A percentile compares a stretch with the other conserved stretches of the same genome.
These are phyloP conservation scores for Ceratosolen solmsi DNA, from an alignment of 1,140 invertebrate genomes.

Conservation along the genomic window DNA sequence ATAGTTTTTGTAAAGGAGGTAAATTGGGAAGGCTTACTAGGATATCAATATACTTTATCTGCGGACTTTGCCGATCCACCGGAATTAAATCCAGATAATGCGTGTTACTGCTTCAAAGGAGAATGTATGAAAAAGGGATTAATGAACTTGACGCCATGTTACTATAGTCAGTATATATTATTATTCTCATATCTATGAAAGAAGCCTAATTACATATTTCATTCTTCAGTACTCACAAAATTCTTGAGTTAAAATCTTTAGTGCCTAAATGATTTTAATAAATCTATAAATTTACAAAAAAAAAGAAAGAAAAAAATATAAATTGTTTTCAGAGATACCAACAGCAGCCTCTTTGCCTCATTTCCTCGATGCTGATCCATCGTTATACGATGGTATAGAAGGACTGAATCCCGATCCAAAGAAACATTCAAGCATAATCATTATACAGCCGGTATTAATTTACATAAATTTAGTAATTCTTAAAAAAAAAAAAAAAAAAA, in stretches of 20 bases:
- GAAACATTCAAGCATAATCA: constrained; percentile 73
- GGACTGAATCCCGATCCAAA: constrained; percentile 77
- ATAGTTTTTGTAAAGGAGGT: constrained; percentile 72
- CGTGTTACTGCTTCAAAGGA: constrained; percentile 76
- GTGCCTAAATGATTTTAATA: no score
- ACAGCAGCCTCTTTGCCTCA: constrained; percentile 85
- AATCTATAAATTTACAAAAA: no score
- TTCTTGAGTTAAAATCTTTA: no score
- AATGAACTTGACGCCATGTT: constrained; percentile 80
- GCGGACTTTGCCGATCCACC: constrained; percentile 75
- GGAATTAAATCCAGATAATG: constrained; percentile 76
- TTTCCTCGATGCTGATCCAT: constrained; percentile 81
- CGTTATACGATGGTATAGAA: constrained; percentile 77
- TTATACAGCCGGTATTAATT: constrained; percentile 75
- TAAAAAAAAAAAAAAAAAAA: no score
- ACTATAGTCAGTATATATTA: constrained; percentile 78
- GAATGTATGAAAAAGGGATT: constrained; percentile 78
- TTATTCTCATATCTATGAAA: neutral
- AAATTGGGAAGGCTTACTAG: constrained; percentile 63
- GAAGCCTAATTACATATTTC: no score
- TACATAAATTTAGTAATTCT: neutral
- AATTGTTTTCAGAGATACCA: constrained; percentile 76
- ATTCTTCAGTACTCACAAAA: no score
- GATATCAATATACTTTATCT: constrained; percentile 72
- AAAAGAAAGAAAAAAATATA: no score